These are phyloP conservation scores for Antigone vipio DNA, from an alignment of 2,113 vertebrate species.

Conservation along the genomic window DNA sequence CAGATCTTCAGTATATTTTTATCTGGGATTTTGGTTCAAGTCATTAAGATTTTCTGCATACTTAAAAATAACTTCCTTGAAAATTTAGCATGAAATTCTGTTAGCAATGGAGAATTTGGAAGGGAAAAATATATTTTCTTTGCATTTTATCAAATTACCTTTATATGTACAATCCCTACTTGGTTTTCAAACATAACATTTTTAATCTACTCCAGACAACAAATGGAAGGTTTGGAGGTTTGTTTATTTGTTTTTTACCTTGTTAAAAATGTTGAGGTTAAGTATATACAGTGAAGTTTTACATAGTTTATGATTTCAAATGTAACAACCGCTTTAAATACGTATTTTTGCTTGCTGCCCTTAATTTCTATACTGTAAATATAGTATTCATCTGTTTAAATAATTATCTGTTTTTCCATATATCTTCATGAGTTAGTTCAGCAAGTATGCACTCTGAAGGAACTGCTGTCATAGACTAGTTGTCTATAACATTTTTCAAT, in stretches of 20 bases:
- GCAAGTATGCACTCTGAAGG: background rate
- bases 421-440: background rate
- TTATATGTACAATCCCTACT: background rate
- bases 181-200: background rate
- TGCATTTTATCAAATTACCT: background rate
- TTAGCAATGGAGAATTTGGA: constrained; percentile 23
- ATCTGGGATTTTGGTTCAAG: constrained; percentile 65
- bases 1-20: constrained; percentile 65
- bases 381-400: background rate
- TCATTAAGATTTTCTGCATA: constrained; percentile 67
- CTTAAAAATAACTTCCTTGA: constrained; percentile 59
- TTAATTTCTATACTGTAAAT: background rate
- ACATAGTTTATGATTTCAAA: background rate
- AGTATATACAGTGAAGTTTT: background rate
- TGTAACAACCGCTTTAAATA: background rate
- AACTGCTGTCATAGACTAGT: background rate
- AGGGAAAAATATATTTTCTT: background rate
- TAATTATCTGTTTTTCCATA: background rate
- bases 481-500: background rate
- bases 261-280: background rate
- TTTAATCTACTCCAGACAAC: background rate
- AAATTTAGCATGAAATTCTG: constrained; percentile 55
- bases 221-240: background rate
- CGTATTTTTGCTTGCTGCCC: background rate
- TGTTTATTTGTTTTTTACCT: background rate